These are phyloP conservation scores for Actinia tenebrosa DNA, from an alignment of 64 coral and sea anemone genomes.

Conservation along the genomic window DNA sequence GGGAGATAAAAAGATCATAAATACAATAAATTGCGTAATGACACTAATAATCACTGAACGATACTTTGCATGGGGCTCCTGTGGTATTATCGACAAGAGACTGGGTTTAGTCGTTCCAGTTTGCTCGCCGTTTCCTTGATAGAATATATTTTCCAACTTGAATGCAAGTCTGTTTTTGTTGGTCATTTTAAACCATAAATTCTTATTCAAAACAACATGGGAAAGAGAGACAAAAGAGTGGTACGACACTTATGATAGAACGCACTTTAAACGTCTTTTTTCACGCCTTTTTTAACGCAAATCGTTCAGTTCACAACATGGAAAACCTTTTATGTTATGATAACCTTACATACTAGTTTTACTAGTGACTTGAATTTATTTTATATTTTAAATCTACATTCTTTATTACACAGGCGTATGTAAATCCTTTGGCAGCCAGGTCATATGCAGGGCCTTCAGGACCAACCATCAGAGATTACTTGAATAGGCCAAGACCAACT, in stretches of 20 bases:
- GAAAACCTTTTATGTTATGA: not conserved
- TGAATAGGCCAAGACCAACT: slow-evolving; percentile 51
- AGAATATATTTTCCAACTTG: too few relatives aligned
- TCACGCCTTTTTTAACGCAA: too few relatives aligned
- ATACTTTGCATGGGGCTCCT: not conserved
- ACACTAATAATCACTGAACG: too few relatives aligned
- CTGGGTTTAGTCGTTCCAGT: not conserved
- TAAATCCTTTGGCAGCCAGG: slow-evolving; percentile 36
- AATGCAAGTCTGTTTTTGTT: not conserved
- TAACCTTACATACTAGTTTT: not conserved
- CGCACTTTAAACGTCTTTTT: not conserved
- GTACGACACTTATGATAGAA: not conserved
- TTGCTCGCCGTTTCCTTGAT: too few relatives aligned
- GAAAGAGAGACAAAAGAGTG: slow-evolving; percentile 11
- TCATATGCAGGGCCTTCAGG: slow-evolving; percentile 14
- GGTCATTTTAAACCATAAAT: not conserved
- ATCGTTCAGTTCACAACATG: not conserved
- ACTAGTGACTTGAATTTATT: not conserved
- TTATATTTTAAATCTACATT: not conserved
- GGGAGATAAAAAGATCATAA: too few relatives aligned
- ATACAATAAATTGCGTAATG: too few relatives aligned
- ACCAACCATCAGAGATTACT: slow-evolving; percentile 47
- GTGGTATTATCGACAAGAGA: not conserved
- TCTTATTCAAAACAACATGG: not conserved
- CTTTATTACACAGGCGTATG: slow-evolving; percentile 18